Conservation (phyloP, 2,113 vertebrate genomes). For the Megaceryle torquata region DNA sequence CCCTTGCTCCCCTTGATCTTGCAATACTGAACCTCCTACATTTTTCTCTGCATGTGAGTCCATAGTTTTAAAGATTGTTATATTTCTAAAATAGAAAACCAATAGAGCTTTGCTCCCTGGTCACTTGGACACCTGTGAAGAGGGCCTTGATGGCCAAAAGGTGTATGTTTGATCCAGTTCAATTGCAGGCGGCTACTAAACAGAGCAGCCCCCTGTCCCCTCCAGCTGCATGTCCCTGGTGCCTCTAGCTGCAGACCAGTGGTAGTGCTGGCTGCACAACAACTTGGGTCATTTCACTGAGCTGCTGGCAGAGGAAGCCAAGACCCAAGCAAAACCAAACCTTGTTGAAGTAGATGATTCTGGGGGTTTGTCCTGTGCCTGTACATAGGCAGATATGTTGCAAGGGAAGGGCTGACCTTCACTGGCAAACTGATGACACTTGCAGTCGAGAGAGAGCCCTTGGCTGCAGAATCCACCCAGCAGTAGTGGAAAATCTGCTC, state of each 20-base stretch:
- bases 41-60: not conserved
- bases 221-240: not conserved
- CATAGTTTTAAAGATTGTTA: not conserved
- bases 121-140: not conserved
- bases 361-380: not conserved
- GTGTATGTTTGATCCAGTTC: not conserved
- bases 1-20: not conserved
- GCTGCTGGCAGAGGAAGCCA: not conserved
- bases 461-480: not conserved
- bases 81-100: not conserved
- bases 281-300: not conserved
- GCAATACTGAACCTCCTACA: not conserved
- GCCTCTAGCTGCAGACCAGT: not conserved
- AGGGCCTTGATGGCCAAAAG: not conserved
- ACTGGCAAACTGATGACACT: not conserved
- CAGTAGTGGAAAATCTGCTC: not conserved
- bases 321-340: not conserved
- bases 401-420: not conserved
- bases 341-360: not conserved
- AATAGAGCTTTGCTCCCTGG: fast-evolving
- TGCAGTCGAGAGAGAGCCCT: not conserved
- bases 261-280: not conserved
- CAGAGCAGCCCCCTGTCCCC: not conserved
- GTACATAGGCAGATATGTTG: not conserved
- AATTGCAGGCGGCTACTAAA: too few species aligned